A percentile compares a stretch with the other conserved stretches of the same genome.
phyloP scores from a whole-genome alignment of 2,797 vertebrate genomes.

The Vespertilio murinus region DNA sequence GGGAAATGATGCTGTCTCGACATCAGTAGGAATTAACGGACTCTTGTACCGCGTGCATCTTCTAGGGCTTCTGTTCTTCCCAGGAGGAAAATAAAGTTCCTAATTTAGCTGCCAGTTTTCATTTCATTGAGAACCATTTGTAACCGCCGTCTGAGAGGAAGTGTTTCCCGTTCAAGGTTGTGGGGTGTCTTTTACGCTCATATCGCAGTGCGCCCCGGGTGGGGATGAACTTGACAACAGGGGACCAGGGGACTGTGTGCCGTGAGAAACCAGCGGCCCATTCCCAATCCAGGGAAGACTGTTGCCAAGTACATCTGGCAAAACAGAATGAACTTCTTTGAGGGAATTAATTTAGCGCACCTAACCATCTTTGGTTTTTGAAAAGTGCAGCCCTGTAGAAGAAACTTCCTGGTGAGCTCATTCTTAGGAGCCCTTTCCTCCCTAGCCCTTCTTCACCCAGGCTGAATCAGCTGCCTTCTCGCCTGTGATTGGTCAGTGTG shows the following conservation, averaged over 20 bases:
- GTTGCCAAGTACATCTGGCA: background rate
- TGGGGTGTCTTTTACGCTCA: background rate
- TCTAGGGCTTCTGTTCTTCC: background rate
- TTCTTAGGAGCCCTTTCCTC: constrained; percentile 22
- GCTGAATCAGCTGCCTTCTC: background rate
- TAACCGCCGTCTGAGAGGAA: background rate
- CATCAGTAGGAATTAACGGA: background rate
- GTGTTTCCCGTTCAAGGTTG: background rate
- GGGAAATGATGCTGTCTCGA: background rate
- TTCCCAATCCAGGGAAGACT: background rate
- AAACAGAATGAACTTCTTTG: constrained; percentile 18
- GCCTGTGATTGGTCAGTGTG: background rate
- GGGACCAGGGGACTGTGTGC: background rate
- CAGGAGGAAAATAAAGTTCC: background rate
- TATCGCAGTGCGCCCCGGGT: background rate
- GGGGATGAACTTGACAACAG: background rate
- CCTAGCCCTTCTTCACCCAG: background rate
- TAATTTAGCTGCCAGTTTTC: constrained; percentile 20
- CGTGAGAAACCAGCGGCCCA: background rate
- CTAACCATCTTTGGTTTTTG: background rate
- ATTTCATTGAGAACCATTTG: background rate
- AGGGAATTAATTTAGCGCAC: constrained; percentile 29
- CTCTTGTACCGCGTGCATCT: background rate
- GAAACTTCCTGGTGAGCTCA: constrained; percentile 59
- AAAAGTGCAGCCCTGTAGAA: background rate